Evolutionary conservation across 2,888 invertebrate genomes (phyloP), one percentile per base, ranked within the genome.

Genomic region (Scaptomyza polygonia): DNA sequence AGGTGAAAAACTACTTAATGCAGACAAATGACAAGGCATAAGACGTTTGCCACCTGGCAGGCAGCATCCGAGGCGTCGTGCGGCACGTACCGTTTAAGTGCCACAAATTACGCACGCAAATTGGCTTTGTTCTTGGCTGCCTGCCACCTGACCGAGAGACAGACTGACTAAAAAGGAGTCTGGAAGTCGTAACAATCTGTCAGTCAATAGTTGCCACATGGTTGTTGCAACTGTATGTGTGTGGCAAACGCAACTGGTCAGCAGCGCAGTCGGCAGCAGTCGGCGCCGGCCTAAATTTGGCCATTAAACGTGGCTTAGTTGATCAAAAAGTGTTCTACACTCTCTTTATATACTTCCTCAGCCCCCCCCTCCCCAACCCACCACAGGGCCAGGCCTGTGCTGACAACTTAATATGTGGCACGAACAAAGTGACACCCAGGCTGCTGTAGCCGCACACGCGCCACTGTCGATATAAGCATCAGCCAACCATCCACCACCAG

Each of bases 31-130:
- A 85, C 84, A 86, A 58, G 44, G 65, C 56, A 44, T 59, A 59
- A 51, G 48, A 48, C 39, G 53, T 51, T 51, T 69, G 85, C 79
- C 82, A 80, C 79, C 72, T 83, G 84, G 47, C 51, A 51, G 40
- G 36, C 51, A 47, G 44, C 69, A 70, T 44, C n/a, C n/a, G n/a
- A n/a, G n/a, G n/a, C 62, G 40, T 42, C 30, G 43, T 51, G 79
- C 9, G 75, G 76, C 84, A 84, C 84, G 84, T 87, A 85, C 56
- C 78, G 66, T 72, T 70, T 72, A 85, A 82, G 85, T 87, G 86
- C 78, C 79, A 69, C 88, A 86, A 88, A 84, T 85, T 82, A 87
- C 86, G 84, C 82, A 88, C 82, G 85, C 85, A 87, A 87, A 88
- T 87, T 87, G 87, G 85, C 85, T 85, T 85, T 87, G 80, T 78